Evolutionary conservation across 2,797 vertebrate genomes (phyloP).

Genomic region (Thamnophis elegans): DNA sequence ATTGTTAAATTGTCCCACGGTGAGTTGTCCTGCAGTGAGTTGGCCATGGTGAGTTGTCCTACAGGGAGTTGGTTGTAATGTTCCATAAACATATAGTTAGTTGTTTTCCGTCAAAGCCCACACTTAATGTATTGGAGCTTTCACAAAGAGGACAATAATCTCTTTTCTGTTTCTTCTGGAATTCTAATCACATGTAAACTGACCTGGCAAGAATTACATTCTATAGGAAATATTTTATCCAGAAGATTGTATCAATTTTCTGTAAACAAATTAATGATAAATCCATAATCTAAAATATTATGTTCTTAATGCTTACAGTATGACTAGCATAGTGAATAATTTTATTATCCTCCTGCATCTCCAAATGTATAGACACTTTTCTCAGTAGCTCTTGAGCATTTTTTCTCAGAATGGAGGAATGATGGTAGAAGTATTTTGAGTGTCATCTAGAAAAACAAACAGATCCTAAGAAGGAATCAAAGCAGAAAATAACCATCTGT

Average conservation of each 20-base stretch:
- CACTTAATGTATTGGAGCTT: background rate
- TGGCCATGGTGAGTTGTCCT: no score
- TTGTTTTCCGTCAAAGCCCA: background rate
- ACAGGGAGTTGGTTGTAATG: background rate
- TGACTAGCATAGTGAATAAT: background rate
- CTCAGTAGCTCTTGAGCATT: background rate
- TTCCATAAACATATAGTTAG: background rate
- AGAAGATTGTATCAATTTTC: background rate
- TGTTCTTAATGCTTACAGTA: background rate
- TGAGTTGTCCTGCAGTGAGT: background rate
- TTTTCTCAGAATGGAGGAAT: background rate
- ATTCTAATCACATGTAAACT: background rate
- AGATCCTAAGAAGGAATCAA: background rate
- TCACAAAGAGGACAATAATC: background rate
- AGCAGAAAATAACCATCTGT: background rate
- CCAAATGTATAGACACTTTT: background rate
- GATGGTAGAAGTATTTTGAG: background rate
- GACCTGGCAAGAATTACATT: background rate
- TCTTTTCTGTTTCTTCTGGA: background rate
- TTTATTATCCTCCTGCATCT: background rate
- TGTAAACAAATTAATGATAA: background rate
- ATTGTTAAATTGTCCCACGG: background rate
- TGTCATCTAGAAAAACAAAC: background rate
- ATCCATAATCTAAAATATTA: background rate
- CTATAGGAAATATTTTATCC: background rate